Base-by-base conservation (phyloP, 1,140 invertebrate species). In the Papilio helenus region DNA sequence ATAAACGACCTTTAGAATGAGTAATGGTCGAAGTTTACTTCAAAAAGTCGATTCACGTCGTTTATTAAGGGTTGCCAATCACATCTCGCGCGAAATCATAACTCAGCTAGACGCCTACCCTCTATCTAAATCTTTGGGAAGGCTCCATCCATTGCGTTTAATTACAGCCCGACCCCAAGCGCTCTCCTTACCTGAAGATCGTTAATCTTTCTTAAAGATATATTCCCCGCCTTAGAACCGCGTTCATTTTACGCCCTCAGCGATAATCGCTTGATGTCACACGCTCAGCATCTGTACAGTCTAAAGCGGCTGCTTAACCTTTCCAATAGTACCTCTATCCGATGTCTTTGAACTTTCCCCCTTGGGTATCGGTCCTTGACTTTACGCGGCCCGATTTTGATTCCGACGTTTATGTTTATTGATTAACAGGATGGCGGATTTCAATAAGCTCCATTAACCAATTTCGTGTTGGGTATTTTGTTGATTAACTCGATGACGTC, bases 171-270 rank as follows among this genome's bases (percentile, higher is more conserved):
- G 88, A 93, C 90, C 91, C 92, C 88, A 88, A 85, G 76, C 86
- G 81, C 82, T 86, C 87, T 81, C 81, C 80, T 80, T 91, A 92
- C 90, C 91, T 93, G 91, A 88, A 89, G 89, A 91, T 93, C 91
- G 92, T 93, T 93, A 93, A 93, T 93, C 91, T 93, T 93, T 93
- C 92, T 93, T 92, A 92, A 93, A 93, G 91, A 94, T 92, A 92
- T 92, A 93, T 92, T 88, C 88, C 87, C 85, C 84, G 83, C 83
- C 82, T 85, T 80, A 84, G 84, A 88, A 86, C 84, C 87, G 82
- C 84, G 86, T 90, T 85, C 86, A 81, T 85, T 86, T 76, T 81
- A 79, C 81, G 83, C 86, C 85, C 83, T 86, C 84, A 83, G 84
- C 85, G 87, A 83, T 91, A 92, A 92, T 90, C 91, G 89, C 87